Conservation (phyloP, 2,888 invertebrate genomes). For the Sphecodes monilicornis region DNA sequence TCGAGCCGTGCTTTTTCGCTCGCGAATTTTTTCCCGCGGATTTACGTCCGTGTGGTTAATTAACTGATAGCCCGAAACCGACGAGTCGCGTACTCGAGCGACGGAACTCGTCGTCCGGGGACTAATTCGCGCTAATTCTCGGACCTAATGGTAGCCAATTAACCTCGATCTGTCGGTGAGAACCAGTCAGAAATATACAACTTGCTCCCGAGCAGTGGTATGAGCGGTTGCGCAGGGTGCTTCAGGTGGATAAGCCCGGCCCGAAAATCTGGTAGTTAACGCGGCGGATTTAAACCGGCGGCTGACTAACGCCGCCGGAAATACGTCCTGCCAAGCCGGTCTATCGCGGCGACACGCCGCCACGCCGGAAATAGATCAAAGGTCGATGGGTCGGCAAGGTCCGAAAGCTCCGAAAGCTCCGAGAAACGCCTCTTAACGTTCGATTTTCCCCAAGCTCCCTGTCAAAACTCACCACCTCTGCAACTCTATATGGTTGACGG, state of each 20-base stretch:
- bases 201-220: conserved; percentile 40
- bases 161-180: conserved; percentile 69
- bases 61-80: conserved; percentile 57
- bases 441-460: background rate
- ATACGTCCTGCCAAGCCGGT: conserved; percentile 66
- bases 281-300: conserved; percentile 66
- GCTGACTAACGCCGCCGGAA: conserved; percentile 76
- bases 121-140: conserved; percentile 70
- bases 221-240: background rate
- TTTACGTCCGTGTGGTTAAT: conserved; percentile 53
- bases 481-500: conserved; percentile 13
- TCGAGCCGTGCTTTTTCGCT: background rate
- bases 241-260: background rate
- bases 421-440: conserved; percentile 1
- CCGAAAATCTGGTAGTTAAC: conserved; percentile 56
- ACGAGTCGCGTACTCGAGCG: background rate
- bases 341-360: conserved; percentile 62
- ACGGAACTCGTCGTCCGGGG: conserved; percentile 46
- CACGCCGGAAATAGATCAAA: conserved; percentile 71
- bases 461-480: background rate
- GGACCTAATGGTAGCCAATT: conserved; percentile 69
- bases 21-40: background rate
- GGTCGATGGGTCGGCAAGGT: conserved; percentile 66
- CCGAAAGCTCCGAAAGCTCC: conserved; percentile 14
- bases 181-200: conserved; percentile 70